A percentile compares a stretch with the other conserved stretches of the same genome.
phyloP scores from a whole-genome alignment of 2,888 invertebrate genomes.

The Meiosimyza platycephala region DNA sequence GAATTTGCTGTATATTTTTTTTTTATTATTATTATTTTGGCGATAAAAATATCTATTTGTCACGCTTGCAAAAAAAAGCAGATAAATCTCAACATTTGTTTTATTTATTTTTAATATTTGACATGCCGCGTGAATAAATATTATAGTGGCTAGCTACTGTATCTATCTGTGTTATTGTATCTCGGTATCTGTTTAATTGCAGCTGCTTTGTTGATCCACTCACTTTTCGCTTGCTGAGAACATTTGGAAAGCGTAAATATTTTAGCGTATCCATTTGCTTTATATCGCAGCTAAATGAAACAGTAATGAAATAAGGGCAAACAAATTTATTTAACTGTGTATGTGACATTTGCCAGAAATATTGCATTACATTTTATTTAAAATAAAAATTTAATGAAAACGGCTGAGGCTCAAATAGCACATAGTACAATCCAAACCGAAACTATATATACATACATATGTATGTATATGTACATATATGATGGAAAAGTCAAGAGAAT shows the following conservation, averaged over 20 bases:
- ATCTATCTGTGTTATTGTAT: not conserved
- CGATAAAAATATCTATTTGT: slow-evolving; percentile 1
- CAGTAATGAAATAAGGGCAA: not conserved
- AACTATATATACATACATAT: too few relatives aligned
- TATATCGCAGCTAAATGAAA: not conserved
- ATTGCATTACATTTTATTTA: too few relatives aligned
- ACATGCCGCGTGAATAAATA: not conserved
- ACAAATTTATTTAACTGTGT: not conserved
- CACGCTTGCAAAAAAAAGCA: not conserved
- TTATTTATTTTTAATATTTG: not conserved
- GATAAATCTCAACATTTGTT: not conserved
- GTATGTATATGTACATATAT: too few relatives aligned
- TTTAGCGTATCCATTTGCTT: not conserved
- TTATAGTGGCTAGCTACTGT: slow-evolving; percentile 4
- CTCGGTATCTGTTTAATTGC: not conserved
- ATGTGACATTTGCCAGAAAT: too few relatives aligned
- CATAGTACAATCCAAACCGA: too few relatives aligned
- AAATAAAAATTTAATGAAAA: too few relatives aligned
- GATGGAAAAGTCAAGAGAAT: too few relatives aligned
- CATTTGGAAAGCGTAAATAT: not conserved
- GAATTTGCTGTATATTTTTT: too few relatives aligned
- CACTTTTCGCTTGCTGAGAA: not conserved
- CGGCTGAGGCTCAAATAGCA: too few relatives aligned
- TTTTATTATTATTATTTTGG: not conserved
- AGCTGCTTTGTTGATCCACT: not conserved